Percentiles rank a stretch among this genome's conserved stretches.
Evolutionary conservation across 2,113 vertebrate species (phyloP).

Genomic region (Pantherophis guttatus): DNA sequence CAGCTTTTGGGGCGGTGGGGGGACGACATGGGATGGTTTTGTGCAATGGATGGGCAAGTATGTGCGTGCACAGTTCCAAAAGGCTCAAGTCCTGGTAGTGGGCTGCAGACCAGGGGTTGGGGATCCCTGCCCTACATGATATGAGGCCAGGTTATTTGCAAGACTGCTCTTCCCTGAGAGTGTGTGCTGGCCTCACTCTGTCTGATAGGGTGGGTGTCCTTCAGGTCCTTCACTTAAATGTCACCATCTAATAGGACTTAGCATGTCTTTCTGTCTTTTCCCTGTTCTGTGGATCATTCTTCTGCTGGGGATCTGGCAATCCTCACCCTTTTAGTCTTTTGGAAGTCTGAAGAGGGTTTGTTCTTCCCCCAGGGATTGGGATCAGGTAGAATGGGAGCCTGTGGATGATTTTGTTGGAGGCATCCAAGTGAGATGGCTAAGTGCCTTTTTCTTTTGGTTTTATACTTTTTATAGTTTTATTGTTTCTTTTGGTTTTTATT

Average conservation of each 20-base stretch:
- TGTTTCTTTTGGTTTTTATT: no score
- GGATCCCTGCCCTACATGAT: not conserved
- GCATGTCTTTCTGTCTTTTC: not conserved
- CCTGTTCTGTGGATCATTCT: not conserved
- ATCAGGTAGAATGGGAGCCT: not conserved
- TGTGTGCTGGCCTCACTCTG: not conserved
- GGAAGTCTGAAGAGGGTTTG: not conserved
- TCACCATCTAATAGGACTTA: not conserved
- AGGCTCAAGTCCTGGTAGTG: not conserved
- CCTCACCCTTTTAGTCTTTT: not conserved
- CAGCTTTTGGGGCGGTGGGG: rapidly evolving
- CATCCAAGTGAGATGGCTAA: not conserved
- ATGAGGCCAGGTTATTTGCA: not conserved
- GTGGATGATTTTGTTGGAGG: not conserved
- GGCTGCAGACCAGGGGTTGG: not conserved
- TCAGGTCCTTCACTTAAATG: not conserved
- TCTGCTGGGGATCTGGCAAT: not conserved
- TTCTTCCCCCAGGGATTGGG: not conserved
- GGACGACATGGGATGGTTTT: not conserved
- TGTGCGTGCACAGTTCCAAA: not conserved
- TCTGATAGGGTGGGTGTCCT: not conserved
- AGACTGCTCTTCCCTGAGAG: not conserved
- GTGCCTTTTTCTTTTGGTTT: not conserved
- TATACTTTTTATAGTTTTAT: not conserved
- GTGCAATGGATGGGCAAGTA: not conserved